phyloP scores from a whole-genome alignment of 2,888 invertebrate genomes.

The Rambutsinella grinnellia region DNA sequence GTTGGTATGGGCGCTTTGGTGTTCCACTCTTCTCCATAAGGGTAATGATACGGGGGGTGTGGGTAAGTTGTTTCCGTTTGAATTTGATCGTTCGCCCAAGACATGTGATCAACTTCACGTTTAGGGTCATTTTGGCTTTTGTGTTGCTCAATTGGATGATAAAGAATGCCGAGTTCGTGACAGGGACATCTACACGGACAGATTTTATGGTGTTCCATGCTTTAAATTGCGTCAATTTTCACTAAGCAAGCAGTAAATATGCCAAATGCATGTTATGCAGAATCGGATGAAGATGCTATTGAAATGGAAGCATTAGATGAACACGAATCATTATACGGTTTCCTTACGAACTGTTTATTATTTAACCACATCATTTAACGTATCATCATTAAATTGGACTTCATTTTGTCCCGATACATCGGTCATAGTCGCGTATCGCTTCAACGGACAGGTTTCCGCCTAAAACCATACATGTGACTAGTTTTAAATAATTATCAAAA shows the following conservation, averaged over 20 bases:
- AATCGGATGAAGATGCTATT: not conserved
- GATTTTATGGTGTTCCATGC: not conserved
- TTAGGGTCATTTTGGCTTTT: not conserved
- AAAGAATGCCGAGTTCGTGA: too few species aligned
- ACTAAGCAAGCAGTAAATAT: not conserved
- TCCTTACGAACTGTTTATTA: not conserved
- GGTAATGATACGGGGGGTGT: not conserved
- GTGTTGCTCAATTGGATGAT: not conserved
- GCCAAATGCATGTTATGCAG: not conserved
- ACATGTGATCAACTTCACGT: not conserved
- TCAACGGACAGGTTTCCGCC: too few species aligned
- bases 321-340: not conserved
- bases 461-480: too few species aligned
- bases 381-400: too few species aligned
- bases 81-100: not conserved
- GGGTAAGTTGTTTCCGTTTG: not conserved
- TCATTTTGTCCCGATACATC: too few species aligned
- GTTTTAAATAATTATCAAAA: too few species aligned
- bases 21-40: not conserved
- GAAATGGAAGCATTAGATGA: not conserved
- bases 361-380: too few species aligned
- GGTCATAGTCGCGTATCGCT: too few species aligned
- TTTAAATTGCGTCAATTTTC: not conserved
- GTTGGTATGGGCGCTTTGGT: not conserved
- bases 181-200: constrained; percentile 9